These are phyloP conservation scores for Eretmocerus hayati DNA, from an alignment of 2,888 invertebrate genomes.

Conservation along the genomic window DNA sequence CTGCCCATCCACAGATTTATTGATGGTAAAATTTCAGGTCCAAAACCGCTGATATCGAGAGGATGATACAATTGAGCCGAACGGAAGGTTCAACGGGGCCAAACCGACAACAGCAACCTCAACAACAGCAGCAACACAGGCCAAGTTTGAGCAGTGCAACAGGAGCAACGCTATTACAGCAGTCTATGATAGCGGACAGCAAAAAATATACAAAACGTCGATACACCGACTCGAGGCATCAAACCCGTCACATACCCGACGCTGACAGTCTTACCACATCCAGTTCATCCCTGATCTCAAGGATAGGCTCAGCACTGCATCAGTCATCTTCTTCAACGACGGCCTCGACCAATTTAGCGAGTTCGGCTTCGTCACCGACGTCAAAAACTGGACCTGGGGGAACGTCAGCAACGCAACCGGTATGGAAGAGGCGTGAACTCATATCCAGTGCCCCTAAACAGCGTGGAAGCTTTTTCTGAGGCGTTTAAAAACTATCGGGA, in stretches of 20 bases:
- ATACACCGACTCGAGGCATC: slow-evolving; percentile 57
- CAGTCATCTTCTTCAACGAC: slow-evolving; percentile 10
- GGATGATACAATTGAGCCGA: slow-evolving; percentile 50
- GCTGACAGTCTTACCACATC: slow-evolving; percentile 46
- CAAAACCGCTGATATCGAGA: slow-evolving; percentile 62
- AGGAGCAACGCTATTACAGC: slow-evolving; percentile 23
- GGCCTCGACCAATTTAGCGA: slow-evolving; percentile 23
- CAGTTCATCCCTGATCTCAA: slow-evolving; percentile 19
- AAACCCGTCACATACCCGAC: slow-evolving; percentile 54
- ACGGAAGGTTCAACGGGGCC: slow-evolving; percentile 36
- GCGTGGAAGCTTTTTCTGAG: slow-evolving; percentile 23
- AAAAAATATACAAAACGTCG: slow-evolving; percentile 57
- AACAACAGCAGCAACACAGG: slow-evolving; percentile 42
- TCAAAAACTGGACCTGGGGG: slow-evolving; percentile 10
- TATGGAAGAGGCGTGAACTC: slow-evolving; percentile 74
- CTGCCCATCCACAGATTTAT: neutral
- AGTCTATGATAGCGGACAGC: slow-evolving; percentile 45
- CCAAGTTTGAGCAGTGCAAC: slow-evolving; percentile 39
- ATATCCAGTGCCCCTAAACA: slow-evolving; percentile 67
- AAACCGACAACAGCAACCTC: slow-evolving; percentile 11
- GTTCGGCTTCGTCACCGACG: neutral
- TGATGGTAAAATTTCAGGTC: too few relatives aligned
- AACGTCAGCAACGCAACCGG: slow-evolving; percentile 44
- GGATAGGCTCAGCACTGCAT: slow-evolving; percentile 4
- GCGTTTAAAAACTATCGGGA: too few relatives aligned